A percentile compares a stretch with the other conserved stretches of the same genome.
Evolutionary conservation across 2,113 vertebrate genomes (phyloP).

Genomic region (Heterocephalus glaber): DNA sequence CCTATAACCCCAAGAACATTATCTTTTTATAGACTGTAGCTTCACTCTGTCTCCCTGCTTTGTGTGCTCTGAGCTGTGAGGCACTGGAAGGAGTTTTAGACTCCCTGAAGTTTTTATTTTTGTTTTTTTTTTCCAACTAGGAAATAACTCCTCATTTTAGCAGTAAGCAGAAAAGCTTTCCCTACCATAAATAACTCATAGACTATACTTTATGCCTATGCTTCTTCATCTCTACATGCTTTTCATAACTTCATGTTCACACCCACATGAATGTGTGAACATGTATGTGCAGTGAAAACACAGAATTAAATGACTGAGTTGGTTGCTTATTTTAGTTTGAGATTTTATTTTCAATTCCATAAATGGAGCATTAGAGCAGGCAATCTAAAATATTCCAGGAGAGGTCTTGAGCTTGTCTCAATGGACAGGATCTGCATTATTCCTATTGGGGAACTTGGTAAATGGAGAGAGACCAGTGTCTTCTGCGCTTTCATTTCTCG

Average conservation of each 20-base stretch:
- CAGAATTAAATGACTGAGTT: not conserved
- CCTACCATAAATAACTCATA: not conserved
- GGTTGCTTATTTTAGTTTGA: not conserved
- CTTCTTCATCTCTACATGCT: not conserved
- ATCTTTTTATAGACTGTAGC: constrained; percentile 61
- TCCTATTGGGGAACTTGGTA: not conserved
- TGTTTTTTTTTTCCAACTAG: not conserved
- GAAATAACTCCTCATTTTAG: constrained; percentile 19
- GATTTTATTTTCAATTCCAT: constrained; percentile 36
- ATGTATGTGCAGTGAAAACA: not conserved
- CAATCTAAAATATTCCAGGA: not conserved
- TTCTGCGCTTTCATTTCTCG: not conserved
- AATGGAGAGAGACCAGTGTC: not conserved
- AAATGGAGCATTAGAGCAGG: not conserved
- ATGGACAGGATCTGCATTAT: not conserved
- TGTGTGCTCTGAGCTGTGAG: not conserved
- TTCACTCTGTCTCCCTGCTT: constrained; percentile 17
- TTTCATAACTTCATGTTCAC: not conserved
- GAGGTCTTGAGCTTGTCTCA: not conserved
- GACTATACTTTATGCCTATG: not conserved
- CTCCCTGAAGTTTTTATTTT: not conserved
- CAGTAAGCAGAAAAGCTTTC: constrained; percentile 10
- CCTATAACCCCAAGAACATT: constrained; percentile 17
- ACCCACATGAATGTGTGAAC: not conserved
- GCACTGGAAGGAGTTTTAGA: not conserved